Evolutionary conservation across 2,113 vertebrate genomes (phyloP).

Genomic region (Mugil cephalus): DNA sequence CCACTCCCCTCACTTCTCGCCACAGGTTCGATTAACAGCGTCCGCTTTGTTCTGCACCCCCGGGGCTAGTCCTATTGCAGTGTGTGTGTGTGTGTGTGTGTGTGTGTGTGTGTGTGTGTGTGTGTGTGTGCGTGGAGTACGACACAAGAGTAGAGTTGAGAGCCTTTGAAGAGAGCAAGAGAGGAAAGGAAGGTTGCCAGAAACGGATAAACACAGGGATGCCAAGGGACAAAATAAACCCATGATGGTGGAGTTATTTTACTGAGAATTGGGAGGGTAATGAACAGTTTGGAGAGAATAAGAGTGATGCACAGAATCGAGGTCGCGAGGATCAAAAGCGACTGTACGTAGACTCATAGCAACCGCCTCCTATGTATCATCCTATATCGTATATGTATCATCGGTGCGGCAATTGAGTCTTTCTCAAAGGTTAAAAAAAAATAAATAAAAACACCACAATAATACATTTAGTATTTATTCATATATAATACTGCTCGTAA

Average conservation of each 20-base stretch:
- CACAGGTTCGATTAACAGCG: conserved; percentile 65
- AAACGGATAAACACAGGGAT: conserved; percentile 54
- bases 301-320: conserved; percentile 7
- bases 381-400: conserved; percentile 2
- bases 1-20: conserved; percentile 37
- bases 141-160: conserved; percentile 16
- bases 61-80: conserved; percentile 46
- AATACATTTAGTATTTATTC: conserved; percentile 4
- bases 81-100: conserved; percentile 1
- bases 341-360: conserved; percentile 14
- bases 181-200: conserved; percentile 34
- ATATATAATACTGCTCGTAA: background rate
- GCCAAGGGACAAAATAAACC: conserved; percentile 61
- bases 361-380: conserved; percentile 14
- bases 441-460: background rate
- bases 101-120: conserved; percentile 16
- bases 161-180: conserved; percentile 63
- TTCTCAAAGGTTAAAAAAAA: background rate
- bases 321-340: conserved; percentile 22
- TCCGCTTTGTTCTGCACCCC: conserved; percentile 66
- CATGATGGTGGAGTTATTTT: conserved; percentile 37
- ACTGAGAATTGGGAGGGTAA: conserved; percentile 30
- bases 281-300: conserved; percentile 27
- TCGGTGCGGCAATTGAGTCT: background rate
- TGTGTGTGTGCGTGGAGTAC: conserved; percentile 27